Evolutionary conservation across 2,888 invertebrate species (phyloP), one percentile per base, ranked within the genome.

Genomic region (Leptarthrus brevirostris): DNA sequence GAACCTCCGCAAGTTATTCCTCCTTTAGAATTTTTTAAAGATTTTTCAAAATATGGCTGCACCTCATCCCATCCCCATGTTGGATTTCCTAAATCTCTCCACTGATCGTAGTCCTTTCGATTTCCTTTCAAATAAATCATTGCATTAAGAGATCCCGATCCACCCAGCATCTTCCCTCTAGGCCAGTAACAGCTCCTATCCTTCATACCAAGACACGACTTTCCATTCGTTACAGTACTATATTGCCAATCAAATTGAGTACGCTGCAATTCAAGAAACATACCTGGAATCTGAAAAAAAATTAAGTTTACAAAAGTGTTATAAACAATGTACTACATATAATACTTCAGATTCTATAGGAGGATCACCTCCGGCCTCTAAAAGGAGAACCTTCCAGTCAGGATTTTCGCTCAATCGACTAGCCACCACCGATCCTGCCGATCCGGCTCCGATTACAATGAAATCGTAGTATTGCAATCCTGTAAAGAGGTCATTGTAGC

Each of bases 291-390:
- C 80, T 82, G 26, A n/a, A n/a, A n/a, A n/a, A n/a, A n/a, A n/a
- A n/a, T n/a, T n/a, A n/a, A n/a, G n/a, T n/a, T n/a, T n/a, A n/a
- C n/a, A n/a, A n/a, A n/a, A n/a, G n/a, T n/a, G n/a, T n/a, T n/a
- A n/a, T n/a, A n/a, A n/a, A n/a, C n/a, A n/a, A n/a, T n/a, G n/a
- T n/a, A n/a, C n/a, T n/a, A n/a, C n/a, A n/a, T n/a, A 30, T 20
- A 34, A 74, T 72, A 76, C 90, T 77, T 84, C 81, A 8, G 81
- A 81, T 76, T 84, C 84, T n/a, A 84, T 89, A 84, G 76, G 89
- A 82, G 84, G 84, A 82, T 92, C 91, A 0, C 90, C 90, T 56
- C 95, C 95, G 49, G 93, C 93, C 86, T 95, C 95, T 73, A 95
- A 82, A 18, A 95, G 86, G 18, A 95, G 86, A 0, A 93, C 89